Evolutionary conservation across 2,797 vertebrate species (phyloP), one percentile per base, ranked within the genome.

Genomic region (Sebastes iracundus): DNA sequence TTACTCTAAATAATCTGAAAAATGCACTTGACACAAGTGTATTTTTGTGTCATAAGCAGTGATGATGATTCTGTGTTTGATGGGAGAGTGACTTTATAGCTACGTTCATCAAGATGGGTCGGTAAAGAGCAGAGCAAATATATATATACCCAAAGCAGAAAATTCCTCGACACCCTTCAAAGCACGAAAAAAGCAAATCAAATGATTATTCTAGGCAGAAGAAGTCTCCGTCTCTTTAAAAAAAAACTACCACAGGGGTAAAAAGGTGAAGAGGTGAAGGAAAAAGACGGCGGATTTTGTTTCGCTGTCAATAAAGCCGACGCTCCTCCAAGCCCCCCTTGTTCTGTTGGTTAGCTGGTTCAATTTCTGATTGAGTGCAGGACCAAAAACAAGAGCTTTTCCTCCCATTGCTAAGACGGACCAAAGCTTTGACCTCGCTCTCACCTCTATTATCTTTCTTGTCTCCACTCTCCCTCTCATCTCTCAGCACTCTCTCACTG

Each of bases 361-460:
- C 86, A 88, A 76, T 88, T 90, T 90, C 87, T 87, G 91, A 93
- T 88, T 88, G 90, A 90, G 90, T 76, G 87, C 80, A 55, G 79
- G 81, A 86, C 80, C 85, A 82, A 94, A 93, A 91, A 92, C 91
- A 91, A 88, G 87, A 90, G 90, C 84, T 91, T 87, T 91, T 84
- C 90, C 90, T 87, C 88, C 88, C 87, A 80, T 69, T 60, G 82
- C 88, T 46, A 65, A 88, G 83, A 86, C 30, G 10, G 87, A 89
- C 86, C 84, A 38, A 80, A 89, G 92, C 89, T 86, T 59, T 90
- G 93, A 93, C 94, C 94, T 92, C 79, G 66, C 82, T 55, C 88
- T 93, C 91, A 94, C 93, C 93, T 95, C 94, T 84, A 94, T 94
- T 94, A 94, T 93, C 92, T 92, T 82, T 30, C 89, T 79, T 63